These are phyloP conservation scores for Gymnogyps californianus DNA, from an alignment of 2,113 vertebrate species.

Conservation along the genomic window DNA sequence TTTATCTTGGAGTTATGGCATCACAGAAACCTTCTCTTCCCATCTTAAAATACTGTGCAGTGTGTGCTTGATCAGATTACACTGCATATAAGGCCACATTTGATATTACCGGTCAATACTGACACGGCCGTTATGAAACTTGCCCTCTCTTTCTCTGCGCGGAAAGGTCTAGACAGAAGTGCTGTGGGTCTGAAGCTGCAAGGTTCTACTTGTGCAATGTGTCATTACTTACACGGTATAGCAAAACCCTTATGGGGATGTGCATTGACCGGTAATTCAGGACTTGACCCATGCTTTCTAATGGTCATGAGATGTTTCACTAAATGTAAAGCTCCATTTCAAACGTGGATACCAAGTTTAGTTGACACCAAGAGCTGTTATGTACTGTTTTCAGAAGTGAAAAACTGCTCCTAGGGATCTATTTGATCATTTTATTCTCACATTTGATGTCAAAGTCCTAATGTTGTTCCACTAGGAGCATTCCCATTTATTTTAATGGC, in stretches of 20 bases:
- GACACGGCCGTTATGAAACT: not conserved
- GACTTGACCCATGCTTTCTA: not conserved
- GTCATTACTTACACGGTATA: not conserved
- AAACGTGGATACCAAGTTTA: not conserved
- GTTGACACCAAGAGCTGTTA: not conserved
- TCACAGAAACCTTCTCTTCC: not conserved
- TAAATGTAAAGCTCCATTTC: not conserved
- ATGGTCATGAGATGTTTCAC: not conserved
- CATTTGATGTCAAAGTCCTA: not conserved
- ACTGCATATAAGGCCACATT: not conserved
- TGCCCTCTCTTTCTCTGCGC: not conserved
- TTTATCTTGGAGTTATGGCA: not conserved
- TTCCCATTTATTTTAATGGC: not conserved
- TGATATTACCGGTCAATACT: not conserved
- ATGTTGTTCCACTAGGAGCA: not conserved
- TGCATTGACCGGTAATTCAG: not conserved
- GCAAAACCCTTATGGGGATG: not conserved
- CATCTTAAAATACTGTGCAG: not conserved
- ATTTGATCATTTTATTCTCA: not conserved
- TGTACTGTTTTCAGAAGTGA: not conserved
- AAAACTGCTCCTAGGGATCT: not conserved
- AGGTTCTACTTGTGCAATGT: not conserved
- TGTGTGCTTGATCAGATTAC: not conserved
- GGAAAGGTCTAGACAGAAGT: not conserved
- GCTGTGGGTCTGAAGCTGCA: not conserved